phyloP scores from a whole-genome alignment of 2,113 vertebrate species.

The Pelmatolapia mariae region DNA sequence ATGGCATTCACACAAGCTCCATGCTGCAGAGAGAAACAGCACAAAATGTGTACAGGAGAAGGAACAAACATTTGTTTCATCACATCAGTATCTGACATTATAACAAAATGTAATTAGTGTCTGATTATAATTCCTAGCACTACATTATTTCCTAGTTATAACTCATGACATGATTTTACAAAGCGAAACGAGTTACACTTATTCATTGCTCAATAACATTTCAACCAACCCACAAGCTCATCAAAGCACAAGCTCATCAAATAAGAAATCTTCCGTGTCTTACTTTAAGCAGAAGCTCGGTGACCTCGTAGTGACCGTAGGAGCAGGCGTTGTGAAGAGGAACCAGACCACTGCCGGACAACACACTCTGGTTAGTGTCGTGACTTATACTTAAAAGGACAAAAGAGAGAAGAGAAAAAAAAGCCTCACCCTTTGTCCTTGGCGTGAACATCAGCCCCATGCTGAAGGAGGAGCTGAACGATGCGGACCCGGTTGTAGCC shows the following conservation, averaged over 20 bases:
- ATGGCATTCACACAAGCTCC: constrained; percentile 98
- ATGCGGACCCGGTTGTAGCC: constrained; percentile 97
- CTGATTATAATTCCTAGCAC: not conserved
- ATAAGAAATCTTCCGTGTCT: not conserved
- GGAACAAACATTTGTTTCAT: not conserved
- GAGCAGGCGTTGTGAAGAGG: constrained; percentile 99
- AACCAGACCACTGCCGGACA: constrained; percentile 83
- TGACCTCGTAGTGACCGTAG: constrained; percentile 97
- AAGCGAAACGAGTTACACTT: not conserved
- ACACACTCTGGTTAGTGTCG: not conserved
- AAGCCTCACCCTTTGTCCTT: constrained; percentile 92
- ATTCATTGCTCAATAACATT: not conserved
- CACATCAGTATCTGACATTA: not conserved
- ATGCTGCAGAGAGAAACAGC: constrained; percentile 72
- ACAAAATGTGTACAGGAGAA: not conserved
- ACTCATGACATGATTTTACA: not conserved
- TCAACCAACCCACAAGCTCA: not conserved
- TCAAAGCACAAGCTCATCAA: not conserved
- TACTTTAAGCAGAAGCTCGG: constrained; percentile 95
- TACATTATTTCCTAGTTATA: not conserved
- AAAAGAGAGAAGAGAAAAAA: not conserved
- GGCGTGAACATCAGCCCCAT: constrained; percentile 94
- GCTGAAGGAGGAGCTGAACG: constrained; percentile 95
- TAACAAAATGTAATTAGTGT: not conserved
- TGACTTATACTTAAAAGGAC: not conserved